Conservation (phyloP, 2,113 vertebrate genomes). For the Sorex araneus region DNA sequence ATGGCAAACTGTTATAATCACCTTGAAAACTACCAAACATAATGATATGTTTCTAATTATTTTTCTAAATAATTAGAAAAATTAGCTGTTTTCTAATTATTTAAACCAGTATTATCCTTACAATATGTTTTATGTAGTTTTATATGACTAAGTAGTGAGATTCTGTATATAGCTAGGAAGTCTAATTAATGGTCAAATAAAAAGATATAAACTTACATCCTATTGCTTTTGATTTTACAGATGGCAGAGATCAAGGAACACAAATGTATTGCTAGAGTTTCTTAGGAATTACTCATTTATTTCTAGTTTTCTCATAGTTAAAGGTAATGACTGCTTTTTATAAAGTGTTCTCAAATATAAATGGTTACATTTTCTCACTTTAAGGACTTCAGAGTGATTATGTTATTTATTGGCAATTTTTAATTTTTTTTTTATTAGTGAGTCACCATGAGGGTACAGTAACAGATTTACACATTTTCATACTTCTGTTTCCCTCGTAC, state of each 20-base stretch:
- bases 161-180: neutral
- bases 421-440: too few relatives aligned
- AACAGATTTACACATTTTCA: too few relatives aligned
- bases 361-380: fast-evolving
- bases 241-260: neutral
- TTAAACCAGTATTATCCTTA: neutral
- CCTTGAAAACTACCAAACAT: neutral
- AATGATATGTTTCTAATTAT: too few relatives aligned
- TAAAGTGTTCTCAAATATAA: neutral
- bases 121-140: neutral
- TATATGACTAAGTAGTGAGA: neutral
- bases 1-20: neutral
- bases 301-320: constrained; percentile 14
- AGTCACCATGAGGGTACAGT: too few relatives aligned
- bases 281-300: neutral
- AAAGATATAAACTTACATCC: neutral
- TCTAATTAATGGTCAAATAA: neutral
- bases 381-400: neutral
- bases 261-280: neutral
- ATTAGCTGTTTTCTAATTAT: too few relatives aligned
- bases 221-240: neutral
- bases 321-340: neutral
- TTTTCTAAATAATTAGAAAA: too few relatives aligned
- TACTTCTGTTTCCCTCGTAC: too few relatives aligned
- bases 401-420: neutral